phyloP scores from a whole-genome alignment of 2,797 vertebrate genomes.

The Erpetoichthys calabaricus region DNA sequence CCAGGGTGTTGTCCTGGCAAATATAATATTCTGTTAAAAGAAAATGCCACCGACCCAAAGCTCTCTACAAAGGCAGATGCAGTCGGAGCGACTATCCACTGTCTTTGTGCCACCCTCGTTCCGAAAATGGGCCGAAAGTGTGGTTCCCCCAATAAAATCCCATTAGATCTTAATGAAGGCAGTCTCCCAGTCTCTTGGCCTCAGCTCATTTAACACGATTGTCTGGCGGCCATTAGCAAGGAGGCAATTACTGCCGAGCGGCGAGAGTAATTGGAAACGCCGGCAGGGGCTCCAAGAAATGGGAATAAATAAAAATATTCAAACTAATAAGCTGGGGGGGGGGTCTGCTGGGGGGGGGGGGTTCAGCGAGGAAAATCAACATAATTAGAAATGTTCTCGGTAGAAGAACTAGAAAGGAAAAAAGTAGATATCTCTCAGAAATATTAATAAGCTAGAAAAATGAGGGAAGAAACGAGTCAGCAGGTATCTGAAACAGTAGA shows the following conservation, averaged over 20 bases:
- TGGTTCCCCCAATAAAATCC: constrained; percentile 70
- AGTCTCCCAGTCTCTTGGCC: constrained; percentile 93
- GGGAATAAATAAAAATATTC: constrained; percentile 98
- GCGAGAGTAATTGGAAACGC: constrained; percentile 99
- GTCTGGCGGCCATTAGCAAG: constrained; percentile 98
- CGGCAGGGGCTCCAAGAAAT: constrained; percentile 95
- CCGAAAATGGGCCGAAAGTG: constrained; percentile 47
- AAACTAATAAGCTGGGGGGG: constrained; percentile 87
- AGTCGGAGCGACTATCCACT: background rate
- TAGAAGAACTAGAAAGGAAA: constrained; percentile 43
- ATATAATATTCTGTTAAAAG: too few species aligned
- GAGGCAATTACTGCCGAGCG: constrained; percentile 99
- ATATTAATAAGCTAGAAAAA: constrained; percentile 27
- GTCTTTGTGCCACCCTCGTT: too few species aligned
- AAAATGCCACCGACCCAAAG: background rate
- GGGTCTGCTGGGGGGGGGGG: constrained; percentile 67
- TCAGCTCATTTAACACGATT: constrained; percentile 99
- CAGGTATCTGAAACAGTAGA: background rate
- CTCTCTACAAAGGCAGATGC: background rate
- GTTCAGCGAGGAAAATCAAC: constrained; percentile 96
- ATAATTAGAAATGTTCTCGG: constrained; percentile 96
- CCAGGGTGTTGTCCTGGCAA: too few species aligned
- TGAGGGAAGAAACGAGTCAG: constrained; percentile 10
- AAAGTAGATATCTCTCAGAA: constrained; percentile 10
- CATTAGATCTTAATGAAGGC: constrained; percentile 99